These are phyloP conservation scores for Dinocampus coccinellae DNA, from an alignment of 2,888 invertebrate genomes.

Conservation along the genomic window DNA sequence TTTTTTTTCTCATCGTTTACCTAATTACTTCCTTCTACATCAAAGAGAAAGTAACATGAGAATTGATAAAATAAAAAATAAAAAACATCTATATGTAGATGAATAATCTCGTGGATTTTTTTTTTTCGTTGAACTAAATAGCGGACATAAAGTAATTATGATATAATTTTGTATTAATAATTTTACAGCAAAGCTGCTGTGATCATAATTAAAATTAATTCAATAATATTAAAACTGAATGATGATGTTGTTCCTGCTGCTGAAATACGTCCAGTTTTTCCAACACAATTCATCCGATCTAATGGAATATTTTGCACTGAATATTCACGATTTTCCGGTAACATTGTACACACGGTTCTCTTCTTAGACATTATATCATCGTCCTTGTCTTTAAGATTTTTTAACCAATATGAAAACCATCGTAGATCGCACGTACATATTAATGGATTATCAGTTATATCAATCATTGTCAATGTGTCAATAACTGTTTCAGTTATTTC, in stretches of 20 bases:
- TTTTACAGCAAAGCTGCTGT: conserved; percentile 11
- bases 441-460: conserved; percentile 92
- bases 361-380: conserved; percentile 92
- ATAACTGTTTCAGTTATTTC: conserved; percentile 91
- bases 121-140: not conserved
- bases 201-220: conserved; percentile 33
- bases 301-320: conserved; percentile 85
- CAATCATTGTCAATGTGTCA: conserved; percentile 87
- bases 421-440: conserved; percentile 89
- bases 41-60: conserved; percentile 13
- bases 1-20: conserved; percentile 15
- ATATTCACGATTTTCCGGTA: conserved; percentile 85
- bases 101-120: not conserved
- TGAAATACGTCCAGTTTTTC: conserved; percentile 71
- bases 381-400: conserved; percentile 83
- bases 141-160: not conserved
- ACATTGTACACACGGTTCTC: conserved; percentile 85
- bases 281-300: conserved; percentile 86
- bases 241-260: conserved; percentile 32
- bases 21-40: conserved; percentile 13
- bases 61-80: not conserved
- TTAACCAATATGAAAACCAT: conserved; percentile 89
- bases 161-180: not conserved
- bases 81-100: not conserved
- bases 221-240: conserved; percentile 23